Evolutionary conservation across 2,888 invertebrate species (phyloP), one percentile per base, ranked within the genome.

Genomic region (Acleris holmiana): DNA sequence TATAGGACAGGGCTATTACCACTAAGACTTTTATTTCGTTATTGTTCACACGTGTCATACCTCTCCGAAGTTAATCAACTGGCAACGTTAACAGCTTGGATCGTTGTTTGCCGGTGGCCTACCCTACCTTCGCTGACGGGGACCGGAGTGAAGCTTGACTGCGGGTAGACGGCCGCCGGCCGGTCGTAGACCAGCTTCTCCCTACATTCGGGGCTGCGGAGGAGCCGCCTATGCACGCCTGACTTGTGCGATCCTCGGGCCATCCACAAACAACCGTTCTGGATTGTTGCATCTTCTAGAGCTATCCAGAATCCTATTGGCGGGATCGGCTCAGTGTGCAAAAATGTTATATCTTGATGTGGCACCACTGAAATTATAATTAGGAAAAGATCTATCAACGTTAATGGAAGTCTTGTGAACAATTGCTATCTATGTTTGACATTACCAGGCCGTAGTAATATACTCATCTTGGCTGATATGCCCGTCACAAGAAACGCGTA

Each of bases 231-330:
- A 76, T 97, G 96, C 0, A 97, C 95, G 0, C 96, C 96, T 53
- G 96, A 95, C 79, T 95, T 96, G 85, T 99, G 99, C 0, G 99
- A 99, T 1, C 98, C 98, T 19, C 96, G 96, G 2, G 97, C 95
- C 78, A 99, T 96, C 95, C 97, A 98, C 4, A 99, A 93, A 78
- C 99, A 99, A 4, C 99, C 99, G 83, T 99, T 99, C 79, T 98
- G 96, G 17, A 95, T 69, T 0, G 97, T 98, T 0, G 98, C 97
- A 78, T 99, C 98, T 77, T 99, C 98, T 5, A 99, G 86, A 0
- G 99, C 98, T 69, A 99, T 96, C 99, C 99, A 99, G 78, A 99
- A 96, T 0, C 99, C 99, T 2, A 97, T 85, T 0, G 97, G 92
- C 10, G 95, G 95, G 48, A 94, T 93, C 1, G 98, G 99, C 18